Base-by-base conservation (phyloP, 2,797 vertebrate genomes). In the Sebastolobus altivelis region DNA sequence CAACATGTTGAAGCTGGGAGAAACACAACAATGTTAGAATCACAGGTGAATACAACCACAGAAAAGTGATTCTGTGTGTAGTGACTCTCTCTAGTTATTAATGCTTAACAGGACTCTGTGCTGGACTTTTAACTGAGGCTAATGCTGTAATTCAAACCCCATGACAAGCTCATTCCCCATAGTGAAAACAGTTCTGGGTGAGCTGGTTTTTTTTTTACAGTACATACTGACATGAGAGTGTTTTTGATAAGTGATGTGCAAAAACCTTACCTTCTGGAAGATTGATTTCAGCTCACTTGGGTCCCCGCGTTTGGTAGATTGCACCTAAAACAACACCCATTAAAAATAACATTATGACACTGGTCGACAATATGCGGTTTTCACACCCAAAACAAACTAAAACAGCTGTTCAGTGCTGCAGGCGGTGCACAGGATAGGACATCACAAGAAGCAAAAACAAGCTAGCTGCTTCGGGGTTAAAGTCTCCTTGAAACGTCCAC, bases 281-380 rank as follows among this genome's bases (percentile, higher is more conserved):
- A 99, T 96, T 83, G 72, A 90, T 86, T 98, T 97, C 65, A 99
- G 96, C 86, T 99, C 98, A 84, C 77, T 95, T 8, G 98, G 97
- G 92, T 99, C 98, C 70, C 98, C 98, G 79, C 98, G 95, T 96
- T 97, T 99, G 87, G 97, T 98, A 63, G 95, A 97, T 79, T 98
- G 97, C 91, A 98, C 97, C 97, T 97, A 91, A 33, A 91, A 87
- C 3, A 55, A 25, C 1, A 58, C 20, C 81, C 4, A 83, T 49
- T 18, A n/a, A 18, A 27, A 18, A 56, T 1, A 22, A 13, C 27
- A 60, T n/a, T 14, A 59, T 5, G 55, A 46, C 13, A 46, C 18
- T 43, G 60, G 37, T 4, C 7, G 13, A 58, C 54, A 27, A 10
- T 4, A 1, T 3, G 16, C 2, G 5, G 25, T 49, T 75, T 27